These are phyloP conservation scores for Sussaba pulchella DNA, from an alignment of 2,888 invertebrate genomes.

Conservation along the genomic window DNA sequence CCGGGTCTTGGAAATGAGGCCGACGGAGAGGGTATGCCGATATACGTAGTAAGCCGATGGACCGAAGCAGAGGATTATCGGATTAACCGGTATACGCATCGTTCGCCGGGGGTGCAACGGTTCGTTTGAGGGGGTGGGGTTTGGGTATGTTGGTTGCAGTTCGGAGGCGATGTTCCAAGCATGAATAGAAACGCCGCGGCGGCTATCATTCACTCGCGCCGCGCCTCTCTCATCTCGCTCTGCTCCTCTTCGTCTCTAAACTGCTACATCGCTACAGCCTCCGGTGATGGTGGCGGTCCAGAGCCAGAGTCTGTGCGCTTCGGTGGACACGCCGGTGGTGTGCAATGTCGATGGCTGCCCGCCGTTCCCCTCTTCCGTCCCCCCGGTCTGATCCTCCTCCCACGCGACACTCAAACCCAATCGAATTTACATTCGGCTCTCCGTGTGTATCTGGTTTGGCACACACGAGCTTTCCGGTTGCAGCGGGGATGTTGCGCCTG, in stretches of 20 bases:
- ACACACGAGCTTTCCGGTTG: constrained; percentile 48
- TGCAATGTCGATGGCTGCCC: constrained; percentile 42
- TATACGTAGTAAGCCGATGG: constrained; percentile 22
- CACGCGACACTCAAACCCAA: constrained; percentile 62
- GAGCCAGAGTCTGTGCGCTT: constrained; percentile 50
- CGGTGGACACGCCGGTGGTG: constrained; percentile 41
- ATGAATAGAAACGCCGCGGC: constrained; percentile 62
- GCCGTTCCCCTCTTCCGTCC: background rate
- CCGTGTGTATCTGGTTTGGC: constrained; percentile 63
- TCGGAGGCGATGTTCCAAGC: constrained; percentile 55
- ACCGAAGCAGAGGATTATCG: constrained; percentile 72
- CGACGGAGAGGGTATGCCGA: constrained; percentile 51
- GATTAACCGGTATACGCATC: constrained; percentile 78
- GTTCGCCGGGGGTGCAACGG: constrained; percentile 54
- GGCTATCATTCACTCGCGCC: constrained; percentile 62
- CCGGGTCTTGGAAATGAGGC: constrained; percentile 52
- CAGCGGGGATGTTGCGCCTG: constrained; percentile 16
- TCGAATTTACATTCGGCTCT: constrained; percentile 65
- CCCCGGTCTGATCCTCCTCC: background rate
- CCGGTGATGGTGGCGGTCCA: constrained; percentile 15
- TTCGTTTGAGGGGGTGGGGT: constrained; percentile 34
- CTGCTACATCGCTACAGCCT: constrained; percentile 23
- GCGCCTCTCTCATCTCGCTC: constrained; percentile 31
- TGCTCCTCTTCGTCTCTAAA: constrained; percentile 52
- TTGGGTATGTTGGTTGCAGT: constrained; percentile 16